Conservation (phyloP, 2,113 vertebrate genomes). For the Laticauda colubrina region DNA sequence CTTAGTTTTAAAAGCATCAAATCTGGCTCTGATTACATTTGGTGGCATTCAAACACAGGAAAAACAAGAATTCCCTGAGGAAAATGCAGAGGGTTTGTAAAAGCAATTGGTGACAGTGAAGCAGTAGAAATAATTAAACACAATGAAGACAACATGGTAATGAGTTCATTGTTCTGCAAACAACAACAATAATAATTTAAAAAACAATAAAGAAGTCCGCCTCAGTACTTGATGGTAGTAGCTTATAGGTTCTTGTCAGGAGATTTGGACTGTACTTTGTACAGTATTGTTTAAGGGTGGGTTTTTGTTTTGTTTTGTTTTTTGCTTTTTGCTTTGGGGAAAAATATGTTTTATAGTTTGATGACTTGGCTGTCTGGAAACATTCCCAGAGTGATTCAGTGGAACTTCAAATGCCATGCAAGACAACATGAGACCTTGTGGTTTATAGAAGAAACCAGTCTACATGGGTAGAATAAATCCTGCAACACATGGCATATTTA, state of each 20-base stretch:
- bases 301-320: not conserved
- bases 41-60: not conserved
- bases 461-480: constrained; percentile 22
- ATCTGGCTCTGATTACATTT: not conserved
- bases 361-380: not conserved
- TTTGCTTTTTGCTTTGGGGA: not conserved
- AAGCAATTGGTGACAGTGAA: not conserved
- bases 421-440: constrained; percentile 17
- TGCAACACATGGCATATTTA: constrained; percentile 39
- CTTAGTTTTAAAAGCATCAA: not conserved
- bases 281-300: not conserved
- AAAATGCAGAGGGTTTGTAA: not conserved
- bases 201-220: not conserved
- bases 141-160: not conserved
- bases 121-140: not conserved
- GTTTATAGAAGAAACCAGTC: not conserved
- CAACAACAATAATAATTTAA: not conserved
- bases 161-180: not conserved
- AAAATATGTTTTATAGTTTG: not conserved
- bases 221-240: not conserved
- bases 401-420: not conserved
- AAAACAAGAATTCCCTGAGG: not conserved
- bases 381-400: not conserved
- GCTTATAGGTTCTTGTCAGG: not conserved
- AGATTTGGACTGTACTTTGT: not conserved